Evolutionary conservation across 1,140 invertebrate species (phyloP).

Genomic region (Brachionus plicatilis): DNA sequence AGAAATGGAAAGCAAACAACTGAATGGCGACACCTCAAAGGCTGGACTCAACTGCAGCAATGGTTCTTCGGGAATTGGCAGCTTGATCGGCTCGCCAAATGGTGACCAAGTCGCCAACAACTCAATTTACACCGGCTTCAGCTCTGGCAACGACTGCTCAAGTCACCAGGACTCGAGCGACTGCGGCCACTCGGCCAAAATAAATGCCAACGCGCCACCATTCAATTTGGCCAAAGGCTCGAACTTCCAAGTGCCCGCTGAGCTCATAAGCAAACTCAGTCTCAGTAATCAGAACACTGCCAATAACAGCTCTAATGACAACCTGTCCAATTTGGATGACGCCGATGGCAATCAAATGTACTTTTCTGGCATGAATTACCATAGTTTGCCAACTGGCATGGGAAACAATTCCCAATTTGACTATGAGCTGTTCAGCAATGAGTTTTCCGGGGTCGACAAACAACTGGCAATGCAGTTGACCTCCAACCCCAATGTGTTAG

Average conservation of each 20-base stretch:
- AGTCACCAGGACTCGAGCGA: background rate
- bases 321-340: slow-evolving; percentile 1
- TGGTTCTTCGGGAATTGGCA: background rate
- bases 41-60: background rate
- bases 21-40: background rate
- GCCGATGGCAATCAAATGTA: background rate
- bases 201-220: background rate
- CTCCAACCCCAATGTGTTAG: background rate
- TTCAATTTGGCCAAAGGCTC: background rate
- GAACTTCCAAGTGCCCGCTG: background rate
- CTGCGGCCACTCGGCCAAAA: background rate
- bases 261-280: background rate
- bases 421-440: slow-evolving; percentile 6
- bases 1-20: background rate
- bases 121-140: background rate
- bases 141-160: background rate
- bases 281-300: background rate
- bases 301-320: background rate
- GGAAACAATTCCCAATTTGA: slow-evolving; percentile 24
- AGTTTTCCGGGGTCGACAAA: background rate
- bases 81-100: slow-evolving; percentile 15
- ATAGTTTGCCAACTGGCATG: background rate
- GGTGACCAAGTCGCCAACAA: background rate
- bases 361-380: background rate
- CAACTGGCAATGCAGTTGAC: background rate